Evolutionary conservation across 1,140 invertebrate species (phyloP).

Genomic region (Microplitis demolitor): DNA sequence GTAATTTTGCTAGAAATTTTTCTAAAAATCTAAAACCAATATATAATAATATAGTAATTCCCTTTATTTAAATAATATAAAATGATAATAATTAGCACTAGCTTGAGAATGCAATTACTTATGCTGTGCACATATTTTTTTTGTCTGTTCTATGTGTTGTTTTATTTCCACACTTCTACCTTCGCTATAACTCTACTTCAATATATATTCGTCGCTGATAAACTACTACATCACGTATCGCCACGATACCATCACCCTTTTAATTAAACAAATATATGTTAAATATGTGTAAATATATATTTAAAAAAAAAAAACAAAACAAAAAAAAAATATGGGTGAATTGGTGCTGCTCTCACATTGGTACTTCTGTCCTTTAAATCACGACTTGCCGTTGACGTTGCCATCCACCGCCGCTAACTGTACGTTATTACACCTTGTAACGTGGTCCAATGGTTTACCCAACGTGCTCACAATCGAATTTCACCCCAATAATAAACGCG

Average conservation of each 20-base stretch:
- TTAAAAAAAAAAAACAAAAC: conserved; percentile 24
- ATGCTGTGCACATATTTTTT: conserved; percentile 58
- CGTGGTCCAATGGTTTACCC: conserved; percentile 46
- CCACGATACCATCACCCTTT: conserved; percentile 30
- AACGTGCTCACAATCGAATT: conserved; percentile 51
- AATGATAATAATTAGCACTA: conserved; percentile 19
- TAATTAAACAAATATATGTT: conserved; percentile 3
- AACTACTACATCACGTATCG: conserved; percentile 35
- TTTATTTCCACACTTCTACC: conserved; percentile 57
- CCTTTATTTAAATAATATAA: not conserved
- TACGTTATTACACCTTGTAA: conserved; percentile 15
- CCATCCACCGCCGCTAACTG: not conserved
- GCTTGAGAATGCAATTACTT: conserved; percentile 57
- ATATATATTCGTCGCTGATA: conserved; percentile 33
- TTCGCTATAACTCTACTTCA: conserved; percentile 45
- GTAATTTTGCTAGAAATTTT: too few relatives aligned
- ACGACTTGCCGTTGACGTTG: conserved; percentile 37
- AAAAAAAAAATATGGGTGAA: conserved; percentile 42
- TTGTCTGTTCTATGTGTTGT: conserved; percentile 63
- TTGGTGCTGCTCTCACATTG: conserved; percentile 62
- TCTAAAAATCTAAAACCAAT: too few relatives aligned
- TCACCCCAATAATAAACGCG: conserved; percentile 56
- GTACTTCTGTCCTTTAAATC: conserved; percentile 62
- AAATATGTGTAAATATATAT: conserved; percentile 28
- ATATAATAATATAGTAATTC: too few relatives aligned